Evolutionary conservation across 2,797 vertebrate species (phyloP).

Genomic region (Notamacropus eugenii): DNA sequence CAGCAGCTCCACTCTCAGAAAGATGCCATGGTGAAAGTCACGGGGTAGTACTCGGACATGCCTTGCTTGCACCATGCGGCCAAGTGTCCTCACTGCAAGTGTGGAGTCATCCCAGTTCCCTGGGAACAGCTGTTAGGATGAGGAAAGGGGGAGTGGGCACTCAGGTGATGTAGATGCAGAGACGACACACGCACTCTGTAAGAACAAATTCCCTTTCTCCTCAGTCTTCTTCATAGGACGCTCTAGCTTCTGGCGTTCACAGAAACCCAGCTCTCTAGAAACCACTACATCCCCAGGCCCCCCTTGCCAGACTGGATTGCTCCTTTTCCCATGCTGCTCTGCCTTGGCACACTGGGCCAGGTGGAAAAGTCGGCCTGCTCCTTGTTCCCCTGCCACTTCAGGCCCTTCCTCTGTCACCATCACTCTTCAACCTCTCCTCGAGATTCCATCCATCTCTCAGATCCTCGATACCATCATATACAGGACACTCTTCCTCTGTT

Average conservation of each 20-base stretch:
- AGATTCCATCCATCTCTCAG: not conserved
- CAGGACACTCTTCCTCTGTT: not conserved
- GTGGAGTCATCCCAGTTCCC: constrained; percentile 84
- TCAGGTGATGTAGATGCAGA: not conserved
- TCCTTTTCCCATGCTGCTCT: not conserved
- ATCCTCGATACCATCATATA: not conserved
- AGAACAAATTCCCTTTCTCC: not conserved
- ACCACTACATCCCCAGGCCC: not conserved
- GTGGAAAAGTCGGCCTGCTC: not conserved
- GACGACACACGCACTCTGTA: too few relatives aligned
- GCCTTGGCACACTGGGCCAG: not conserved
- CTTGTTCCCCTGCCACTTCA: not conserved
- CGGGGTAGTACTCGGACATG: constrained; percentile 89
- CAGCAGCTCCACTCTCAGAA: constrained; percentile 89
- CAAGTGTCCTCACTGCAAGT: constrained; percentile 82
- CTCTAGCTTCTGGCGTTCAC: not conserved
- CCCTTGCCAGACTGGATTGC: not conserved
- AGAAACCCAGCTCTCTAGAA: not conserved
- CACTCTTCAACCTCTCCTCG: not conserved
- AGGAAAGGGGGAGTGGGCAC: not conserved
- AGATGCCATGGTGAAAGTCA: constrained; percentile 85
- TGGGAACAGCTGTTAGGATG: constrained; percentile 84
- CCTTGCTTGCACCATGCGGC: constrained; percentile 86
- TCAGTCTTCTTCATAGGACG: not conserved
- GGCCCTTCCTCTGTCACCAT: not conserved